These are phyloP conservation scores for Serripes groenlandicus DNA, from an alignment of 2,888 invertebrate genomes.

Conservation along the genomic window DNA sequence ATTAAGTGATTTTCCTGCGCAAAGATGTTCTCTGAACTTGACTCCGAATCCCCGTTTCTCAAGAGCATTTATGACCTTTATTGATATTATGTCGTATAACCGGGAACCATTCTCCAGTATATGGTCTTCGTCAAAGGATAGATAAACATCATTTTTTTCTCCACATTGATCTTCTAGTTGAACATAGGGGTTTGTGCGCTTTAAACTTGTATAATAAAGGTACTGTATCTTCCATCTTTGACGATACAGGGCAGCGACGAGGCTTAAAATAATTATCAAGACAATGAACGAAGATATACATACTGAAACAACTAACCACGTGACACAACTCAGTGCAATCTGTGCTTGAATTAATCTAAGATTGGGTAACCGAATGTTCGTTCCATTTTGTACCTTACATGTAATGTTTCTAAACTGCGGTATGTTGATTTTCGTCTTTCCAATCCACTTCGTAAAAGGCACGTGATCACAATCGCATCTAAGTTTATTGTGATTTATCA, in stretches of 20 bases:
- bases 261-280: constrained; percentile 23
- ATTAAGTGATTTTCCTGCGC: constrained; percentile 8
- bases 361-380: not conserved
- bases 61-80: constrained; percentile 15
- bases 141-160: constrained; percentile 22
- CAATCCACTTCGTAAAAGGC: constrained; percentile 33
- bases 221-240: constrained; percentile 48
- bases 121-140: constrained; percentile 42
- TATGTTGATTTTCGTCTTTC: constrained; percentile 24
- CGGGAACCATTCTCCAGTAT: not conserved
- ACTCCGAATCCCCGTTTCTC: constrained; percentile 1
- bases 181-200: constrained; percentile 36
- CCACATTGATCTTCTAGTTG: constrained; percentile 2
- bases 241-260: constrained; percentile 30
- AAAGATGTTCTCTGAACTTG: constrained; percentile 36
- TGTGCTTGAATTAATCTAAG: not conserved
- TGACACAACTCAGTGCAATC: constrained; percentile 28
- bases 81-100: constrained; percentile 17
- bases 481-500: constrained; percentile 24
- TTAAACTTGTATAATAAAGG: constrained; percentile 40
- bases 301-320: constrained; percentile 33
- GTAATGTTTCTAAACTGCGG: not conserved
- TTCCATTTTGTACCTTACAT: constrained; percentile 19
- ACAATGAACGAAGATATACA: constrained; percentile 22
- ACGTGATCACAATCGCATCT: constrained; percentile 26